Evolutionary conservation across 2,797 vertebrate species (phyloP).

Genomic region (Erethizon dorsatum): DNA sequence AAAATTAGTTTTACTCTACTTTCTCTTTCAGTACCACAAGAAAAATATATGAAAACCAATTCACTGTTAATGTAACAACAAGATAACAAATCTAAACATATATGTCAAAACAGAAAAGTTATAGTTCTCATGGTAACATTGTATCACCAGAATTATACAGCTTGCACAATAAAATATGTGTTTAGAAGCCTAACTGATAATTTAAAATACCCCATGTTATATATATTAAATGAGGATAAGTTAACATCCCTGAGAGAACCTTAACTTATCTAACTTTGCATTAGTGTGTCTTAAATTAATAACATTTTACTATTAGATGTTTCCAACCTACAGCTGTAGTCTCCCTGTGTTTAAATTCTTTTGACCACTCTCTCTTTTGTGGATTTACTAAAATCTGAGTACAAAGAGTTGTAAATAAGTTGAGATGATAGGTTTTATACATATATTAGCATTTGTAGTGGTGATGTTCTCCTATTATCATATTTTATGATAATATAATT

Average conservation of each 20-base stretch:
- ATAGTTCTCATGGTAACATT: constrained; percentile 76
- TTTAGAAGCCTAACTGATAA: constrained; percentile 80
- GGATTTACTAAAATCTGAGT: neutral
- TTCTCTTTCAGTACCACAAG: constrained; percentile 48
- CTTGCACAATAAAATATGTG: constrained; percentile 72
- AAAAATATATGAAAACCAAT: constrained; percentile 62
- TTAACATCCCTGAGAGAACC: constrained; percentile 70
- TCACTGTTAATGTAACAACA: constrained; percentile 68
- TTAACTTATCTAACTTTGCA: constrained; percentile 68
- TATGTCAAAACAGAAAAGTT: constrained; percentile 74
- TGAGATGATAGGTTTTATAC: constrained; percentile 68
- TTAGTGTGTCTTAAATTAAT: constrained; percentile 70
- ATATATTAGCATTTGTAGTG: constrained; percentile 57
- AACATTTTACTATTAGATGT: constrained; percentile 36
- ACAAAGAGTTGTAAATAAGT: constrained; percentile 29
- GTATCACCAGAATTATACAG: constrained; percentile 67
- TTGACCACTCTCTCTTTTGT: neutral
- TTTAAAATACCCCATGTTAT: constrained; percentile 75
- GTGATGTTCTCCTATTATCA: constrained; percentile 70
- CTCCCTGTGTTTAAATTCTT: neutral
- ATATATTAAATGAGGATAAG: constrained; percentile 79
- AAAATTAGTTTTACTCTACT: constrained; percentile 11
- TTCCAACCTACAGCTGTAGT: neutral
- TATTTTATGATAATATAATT: constrained; percentile 77
- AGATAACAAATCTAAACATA: constrained; percentile 79